phyloP scores from a whole-genome alignment of 1,140 invertebrate genomes.

The Drosophila aff. region DNA sequence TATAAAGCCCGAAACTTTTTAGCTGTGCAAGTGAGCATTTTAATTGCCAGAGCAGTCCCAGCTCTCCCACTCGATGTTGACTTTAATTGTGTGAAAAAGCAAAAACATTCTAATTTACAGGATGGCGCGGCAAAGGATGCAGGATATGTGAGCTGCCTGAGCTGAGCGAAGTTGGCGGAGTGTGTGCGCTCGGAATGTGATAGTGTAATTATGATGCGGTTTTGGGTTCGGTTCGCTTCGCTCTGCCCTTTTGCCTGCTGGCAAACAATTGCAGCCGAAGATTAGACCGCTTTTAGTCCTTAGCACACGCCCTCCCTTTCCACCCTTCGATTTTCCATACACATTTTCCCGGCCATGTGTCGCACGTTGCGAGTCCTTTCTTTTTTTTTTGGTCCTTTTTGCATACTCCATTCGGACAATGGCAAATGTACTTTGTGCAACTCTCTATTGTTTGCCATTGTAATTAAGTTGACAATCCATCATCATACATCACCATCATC shows the following conservation, averaged over 20 bases:
- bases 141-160: conserved; percentile 58
- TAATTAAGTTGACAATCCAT: conserved; percentile 83
- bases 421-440: conserved; percentile 70
- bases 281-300: conserved; percentile 69
- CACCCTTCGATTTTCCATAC: neutral
- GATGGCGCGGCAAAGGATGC: conserved; percentile 59
- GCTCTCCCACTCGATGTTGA: conserved; percentile 51
- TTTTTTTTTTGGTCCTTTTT: conserved; percentile 44
- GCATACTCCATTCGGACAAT: conserved; percentile 65
- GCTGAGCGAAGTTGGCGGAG: conserved; percentile 31
- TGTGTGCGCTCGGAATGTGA: conserved; percentile 67
- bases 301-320: conserved; percentile 27
- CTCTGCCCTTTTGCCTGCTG: conserved; percentile 11
- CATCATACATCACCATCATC: conserved; percentile 79
- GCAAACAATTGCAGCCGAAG: conserved; percentile 72
- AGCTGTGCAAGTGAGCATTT: conserved; percentile 54
- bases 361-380: conserved; percentile 60
- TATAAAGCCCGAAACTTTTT: conserved; percentile 47
- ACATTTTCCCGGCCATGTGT: conserved; percentile 41
- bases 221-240: conserved; percentile 50
- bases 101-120: conserved; percentile 83
- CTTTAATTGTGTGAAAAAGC: conserved; percentile 83
- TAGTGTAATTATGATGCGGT: conserved; percentile 82
- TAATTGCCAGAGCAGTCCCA: conserved; percentile 46
- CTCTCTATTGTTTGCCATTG: conserved; percentile 74